Base-by-base conservation (phyloP, 2,888 invertebrate species). In the Ligdia adustata region DNA sequence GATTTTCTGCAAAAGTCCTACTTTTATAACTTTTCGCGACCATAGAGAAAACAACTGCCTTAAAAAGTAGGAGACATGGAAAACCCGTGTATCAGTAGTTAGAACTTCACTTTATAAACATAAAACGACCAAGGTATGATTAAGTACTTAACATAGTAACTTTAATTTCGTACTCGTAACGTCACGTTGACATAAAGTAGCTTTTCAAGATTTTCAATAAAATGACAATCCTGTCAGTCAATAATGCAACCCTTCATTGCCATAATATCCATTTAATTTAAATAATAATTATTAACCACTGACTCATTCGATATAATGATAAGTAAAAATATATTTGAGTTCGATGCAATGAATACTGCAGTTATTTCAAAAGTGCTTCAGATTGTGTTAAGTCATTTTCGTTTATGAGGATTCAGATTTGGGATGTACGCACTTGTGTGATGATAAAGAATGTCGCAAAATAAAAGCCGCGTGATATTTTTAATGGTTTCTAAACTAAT, bases 201-300 rank as follows among this genome's bases (percentile, higher is more conserved):
- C n/a, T n/a, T n/a, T n/a, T n/a, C n/a, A n/a, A n/a, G n/a, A n/a
- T n/a, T n/a, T n/a, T n/a, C n/a, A n/a, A n/a, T n/a, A n/a, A n/a
- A n/a, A n/a, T 38, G 6, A 22, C 32, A 24, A 12, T 24, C 6
- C 16, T 14, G 14, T 15, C 29, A 18, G 13, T 31, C 18, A 38
- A 32, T 44, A 29, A 44, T 22, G 29, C 16, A 39, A 14, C 29
- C 9, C 39, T 40, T 47, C 33, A 61, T 64, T 62, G 55, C 43
- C 66, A 57, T 65, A 53, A 42, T 52, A 43, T 43, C 14, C 12
- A 54, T 66, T 66, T 58, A 31, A 63, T 60, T 58, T 49, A 43
- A 49, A 60, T 63, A 52, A 53, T 52, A 59, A 50, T 40, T 32
- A 39, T 22, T 14, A 45, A 7, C 7, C 7, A 49, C 38, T 27